Conservation (phyloP, 1,140 invertebrate genomes). For the Drosophila leontia region DNA sequence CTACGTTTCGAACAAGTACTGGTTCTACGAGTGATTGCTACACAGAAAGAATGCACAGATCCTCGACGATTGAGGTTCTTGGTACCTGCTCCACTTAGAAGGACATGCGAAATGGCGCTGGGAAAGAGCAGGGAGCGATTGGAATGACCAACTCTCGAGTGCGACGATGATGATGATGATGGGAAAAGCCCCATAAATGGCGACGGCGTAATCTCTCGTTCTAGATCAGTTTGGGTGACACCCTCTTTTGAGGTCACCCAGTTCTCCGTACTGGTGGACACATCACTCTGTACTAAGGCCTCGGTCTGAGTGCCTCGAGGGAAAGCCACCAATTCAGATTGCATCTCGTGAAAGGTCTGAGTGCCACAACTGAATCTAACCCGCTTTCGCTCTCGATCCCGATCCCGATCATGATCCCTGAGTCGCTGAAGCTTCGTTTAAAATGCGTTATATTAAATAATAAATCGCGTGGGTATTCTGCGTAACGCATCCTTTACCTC, state of each 20-base stretch:
- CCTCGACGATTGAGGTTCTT: constrained; percentile 13
- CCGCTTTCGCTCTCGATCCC: constrained; percentile 35
- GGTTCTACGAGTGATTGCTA: constrained; percentile 42
- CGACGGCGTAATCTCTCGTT: constrained; percentile 63
- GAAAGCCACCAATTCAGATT: constrained; percentile 52
- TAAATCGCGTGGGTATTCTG: constrained; percentile 16
- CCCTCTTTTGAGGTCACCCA: constrained; percentile 2
- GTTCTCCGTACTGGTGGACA: constrained; percentile 35
- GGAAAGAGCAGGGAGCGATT: constrained; percentile 67
- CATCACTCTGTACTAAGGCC: constrained; percentile 5
- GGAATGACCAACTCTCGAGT: constrained; percentile 41
- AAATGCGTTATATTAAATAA: constrained; percentile 34
- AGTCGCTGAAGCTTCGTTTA: constrained; percentile 53
- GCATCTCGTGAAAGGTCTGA: constrained; percentile 59
- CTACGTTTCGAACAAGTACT: constrained; percentile 16
- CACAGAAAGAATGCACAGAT: constrained; percentile 27
- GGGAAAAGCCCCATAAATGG: constrained; percentile 68
- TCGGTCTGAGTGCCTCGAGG: constrained; percentile 72
- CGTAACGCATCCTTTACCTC: constrained; percentile 87
- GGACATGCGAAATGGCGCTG: constrained; percentile 73
- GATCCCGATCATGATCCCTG: constrained; percentile 38
- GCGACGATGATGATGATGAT: constrained; percentile 36
- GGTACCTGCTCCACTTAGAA: constrained; percentile 73
- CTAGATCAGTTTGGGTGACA: constrained; percentile 52
- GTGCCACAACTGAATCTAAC: constrained; percentile 69